Base-by-base conservation (phyloP, 2,113 vertebrate species). In the Pogonocichla stellata region DNA sequence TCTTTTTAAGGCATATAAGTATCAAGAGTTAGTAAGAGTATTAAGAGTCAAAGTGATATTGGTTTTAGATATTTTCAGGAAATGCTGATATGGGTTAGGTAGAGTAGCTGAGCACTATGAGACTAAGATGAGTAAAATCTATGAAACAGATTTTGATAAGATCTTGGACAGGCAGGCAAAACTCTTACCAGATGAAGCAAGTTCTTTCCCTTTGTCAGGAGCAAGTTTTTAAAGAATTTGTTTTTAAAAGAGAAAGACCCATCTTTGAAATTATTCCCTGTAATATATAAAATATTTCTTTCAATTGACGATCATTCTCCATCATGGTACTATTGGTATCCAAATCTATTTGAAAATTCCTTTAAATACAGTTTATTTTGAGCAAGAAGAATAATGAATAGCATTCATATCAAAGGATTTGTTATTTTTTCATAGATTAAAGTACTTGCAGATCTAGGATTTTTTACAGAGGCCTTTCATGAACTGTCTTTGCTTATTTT, bases 381-480 rank as follows among this genome's bases (percentile, higher is more conserved):
- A 92, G 36, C 5, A 80, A 70, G 81, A 83, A 23, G 5, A 50
- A 24, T 64, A 31, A 48, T 91, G n/a, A 25, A 53, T 71, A 67
- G 15, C 71, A 65, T 43, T 86, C 36, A 77, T 84, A 90, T 87
- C 3, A 43, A 84, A 62, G 36, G 20, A 40, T 94, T 56, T 97
- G 25, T 65, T 92, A 36, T 93, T 95, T 80, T 51, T 97, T 96
- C 87, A 77, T 72, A 98, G 98, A 82, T 98, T 33, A 97, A 98
- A 95, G 97, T 98, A 36, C 98, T 98, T 60, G 91, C 95, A 93
- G 98, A 98, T 70, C 93, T 98, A 91, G 89, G 96, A 82, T 97
- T 98, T 92, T 98, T 98, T 97, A 93, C 80, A 1, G 98, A 98
- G 80, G 98, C 98, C 64, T 98, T 97, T 94, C 51, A 96, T 93